Conservation (phyloP, 2,113 vertebrate species). For the Nothocercus julius region DNA sequence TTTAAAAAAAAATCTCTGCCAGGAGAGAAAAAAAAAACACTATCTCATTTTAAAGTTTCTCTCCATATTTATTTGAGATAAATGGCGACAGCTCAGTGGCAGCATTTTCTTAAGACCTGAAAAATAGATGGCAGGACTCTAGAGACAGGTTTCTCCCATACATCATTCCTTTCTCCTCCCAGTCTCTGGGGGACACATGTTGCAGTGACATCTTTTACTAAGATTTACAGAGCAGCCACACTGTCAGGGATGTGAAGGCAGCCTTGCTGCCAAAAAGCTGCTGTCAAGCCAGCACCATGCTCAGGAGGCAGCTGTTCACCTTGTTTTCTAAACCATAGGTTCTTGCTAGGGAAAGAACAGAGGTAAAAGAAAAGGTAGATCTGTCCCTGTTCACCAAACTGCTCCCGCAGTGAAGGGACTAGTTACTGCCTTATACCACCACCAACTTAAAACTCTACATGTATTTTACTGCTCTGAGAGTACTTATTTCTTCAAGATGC, state of each 20-base stretch:
- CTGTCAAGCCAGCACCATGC: neutral
- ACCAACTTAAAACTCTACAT: rapidly evolving
- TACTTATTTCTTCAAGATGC: conserved; percentile 6
- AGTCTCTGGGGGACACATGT: neutral
- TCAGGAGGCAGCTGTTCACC: neutral
- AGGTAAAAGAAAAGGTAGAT: neutral
- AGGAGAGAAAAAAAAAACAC: neutral
- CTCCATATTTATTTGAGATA: conserved; percentile 39
- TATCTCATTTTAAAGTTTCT: conserved; percentile 4
- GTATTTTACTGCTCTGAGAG: neutral
- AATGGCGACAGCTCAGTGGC: conserved; percentile 25
- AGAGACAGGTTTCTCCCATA: neutral
- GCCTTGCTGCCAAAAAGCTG: conserved; percentile 11
- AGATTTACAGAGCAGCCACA: conserved; percentile 67
- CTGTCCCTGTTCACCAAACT: neutral
- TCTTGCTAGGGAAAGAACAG: neutral
- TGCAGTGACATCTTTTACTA: conserved; percentile 59
- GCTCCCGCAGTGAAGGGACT: neutral
- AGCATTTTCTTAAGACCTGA: conserved; percentile 52
- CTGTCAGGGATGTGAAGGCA: conserved; percentile 26
- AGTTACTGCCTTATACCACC: neutral
- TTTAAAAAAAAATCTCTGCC: conserved; percentile 33
- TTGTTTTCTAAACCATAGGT: neutral
- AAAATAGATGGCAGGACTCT: conserved; percentile 55
- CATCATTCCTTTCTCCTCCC: conserved; percentile 49